Evolutionary conservation across 2,888 invertebrate species (phyloP).

Genomic region (Aphrophora alni): DNA sequence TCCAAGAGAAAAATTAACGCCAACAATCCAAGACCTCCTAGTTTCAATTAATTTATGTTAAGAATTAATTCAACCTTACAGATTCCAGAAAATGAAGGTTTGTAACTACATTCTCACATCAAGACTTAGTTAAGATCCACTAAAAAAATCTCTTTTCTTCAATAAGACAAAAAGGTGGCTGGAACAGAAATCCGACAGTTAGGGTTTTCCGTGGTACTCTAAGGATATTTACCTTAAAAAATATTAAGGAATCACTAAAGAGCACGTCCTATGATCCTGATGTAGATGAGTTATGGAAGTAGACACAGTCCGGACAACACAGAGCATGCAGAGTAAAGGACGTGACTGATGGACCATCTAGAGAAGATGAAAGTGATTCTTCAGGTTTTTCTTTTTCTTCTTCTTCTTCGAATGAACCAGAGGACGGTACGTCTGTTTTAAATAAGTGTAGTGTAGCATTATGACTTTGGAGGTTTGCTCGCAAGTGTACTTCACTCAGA

Average conservation of each 20-base stretch:
- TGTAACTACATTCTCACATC: slow-evolving; percentile 17
- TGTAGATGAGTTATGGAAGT: slow-evolving; percentile 34
- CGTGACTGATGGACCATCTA: too few relatives aligned
- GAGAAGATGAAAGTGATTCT: too few relatives aligned
- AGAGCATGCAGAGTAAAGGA: too few relatives aligned
- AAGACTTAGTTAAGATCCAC: slow-evolving; percentile 43
- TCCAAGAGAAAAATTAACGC: slow-evolving; percentile 36
- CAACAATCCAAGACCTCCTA: slow-evolving; percentile 45
- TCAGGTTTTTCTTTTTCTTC: too few relatives aligned
- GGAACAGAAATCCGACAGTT: slow-evolving; percentile 45
- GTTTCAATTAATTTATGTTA: slow-evolving; percentile 48
- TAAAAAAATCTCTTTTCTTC: slow-evolving; percentile 50
- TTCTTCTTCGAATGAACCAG: too few relatives aligned
- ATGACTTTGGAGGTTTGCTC: too few relatives aligned
- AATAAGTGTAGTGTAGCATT: too few relatives aligned
- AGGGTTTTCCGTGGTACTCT: slow-evolving; percentile 30
- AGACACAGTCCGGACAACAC: background rate
- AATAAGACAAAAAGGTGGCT: slow-evolving; percentile 47
- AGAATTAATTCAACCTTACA: slow-evolving; percentile 47
- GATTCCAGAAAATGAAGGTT: slow-evolving; percentile 45
- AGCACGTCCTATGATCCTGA: slow-evolving; percentile 27
- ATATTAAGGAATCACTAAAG: slow-evolving; percentile 19
- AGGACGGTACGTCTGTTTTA: too few relatives aligned
- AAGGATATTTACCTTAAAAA: slow-evolving; percentile 1
- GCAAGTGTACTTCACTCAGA: too few relatives aligned